phyloP scores from a whole-genome alignment of 2,797 vertebrate genomes.

The Acridotheres tristis region DNA sequence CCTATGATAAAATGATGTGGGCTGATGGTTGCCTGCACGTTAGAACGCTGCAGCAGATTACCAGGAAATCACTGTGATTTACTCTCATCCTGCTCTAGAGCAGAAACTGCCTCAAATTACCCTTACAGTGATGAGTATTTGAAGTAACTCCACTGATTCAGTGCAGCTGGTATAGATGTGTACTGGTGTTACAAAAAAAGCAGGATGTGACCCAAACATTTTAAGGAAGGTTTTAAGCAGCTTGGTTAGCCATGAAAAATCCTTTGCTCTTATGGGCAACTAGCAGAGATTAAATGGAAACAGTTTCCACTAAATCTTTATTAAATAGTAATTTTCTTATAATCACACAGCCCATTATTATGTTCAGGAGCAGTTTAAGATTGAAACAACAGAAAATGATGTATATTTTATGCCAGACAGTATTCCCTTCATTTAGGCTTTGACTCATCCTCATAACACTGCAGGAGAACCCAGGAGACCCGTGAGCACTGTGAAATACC shows the following conservation, averaged over 20 bases:
- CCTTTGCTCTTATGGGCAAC: neutral
- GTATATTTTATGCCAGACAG: neutral
- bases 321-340: neutral
- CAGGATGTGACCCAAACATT: neutral
- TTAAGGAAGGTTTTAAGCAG: neutral
- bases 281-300: neutral
- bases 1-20: neutral
- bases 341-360: neutral
- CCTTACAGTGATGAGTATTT: neutral
- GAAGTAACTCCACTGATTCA: neutral
- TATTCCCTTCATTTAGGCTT: neutral
- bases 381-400: neutral
- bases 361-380: neutral
- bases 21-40: neutral
- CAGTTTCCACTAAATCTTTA: neutral
- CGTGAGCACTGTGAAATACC: neutral
- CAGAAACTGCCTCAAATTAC: constrained; percentile 7
- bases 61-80: constrained; percentile 13
- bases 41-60: neutral
- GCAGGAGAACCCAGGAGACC: neutral
- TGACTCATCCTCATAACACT: neutral
- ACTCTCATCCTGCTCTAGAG: constrained; percentile 2
- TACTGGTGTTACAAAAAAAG: neutral
- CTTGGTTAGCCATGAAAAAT: neutral
- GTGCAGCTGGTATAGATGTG: neutral